These are phyloP conservation scores for Carcinoscorpius rotundicauda DNA, from an alignment of 1,140 invertebrate genomes.

Conservation along the genomic window DNA sequence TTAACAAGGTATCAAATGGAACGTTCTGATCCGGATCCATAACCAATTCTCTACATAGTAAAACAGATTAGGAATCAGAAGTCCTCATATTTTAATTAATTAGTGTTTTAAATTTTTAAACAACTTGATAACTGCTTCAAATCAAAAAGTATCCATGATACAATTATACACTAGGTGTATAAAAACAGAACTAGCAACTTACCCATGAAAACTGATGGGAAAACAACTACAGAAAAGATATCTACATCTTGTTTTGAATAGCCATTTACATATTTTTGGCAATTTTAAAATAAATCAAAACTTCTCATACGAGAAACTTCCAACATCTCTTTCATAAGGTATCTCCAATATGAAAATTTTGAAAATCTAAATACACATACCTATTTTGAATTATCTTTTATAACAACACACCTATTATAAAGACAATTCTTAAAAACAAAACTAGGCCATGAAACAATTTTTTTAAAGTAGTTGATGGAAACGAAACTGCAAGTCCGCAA, in stretches of 20 bases:
- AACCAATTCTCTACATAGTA: conserved; percentile 24
- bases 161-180: neutral
- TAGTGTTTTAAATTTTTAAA: neutral
- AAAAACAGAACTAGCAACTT: neutral
- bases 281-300: too few species aligned
- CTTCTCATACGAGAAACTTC: too few species aligned
- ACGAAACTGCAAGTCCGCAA: too few species aligned
- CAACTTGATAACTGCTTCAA: neutral
- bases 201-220: neutral
- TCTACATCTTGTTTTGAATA: neutral
- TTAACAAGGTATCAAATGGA: conserved; percentile 37
- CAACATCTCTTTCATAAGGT: too few species aligned
- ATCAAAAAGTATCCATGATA: neutral
- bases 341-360: too few species aligned
- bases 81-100: neutral
- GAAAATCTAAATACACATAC: too few species aligned
- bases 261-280: too few species aligned
- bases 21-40: conserved; percentile 27
- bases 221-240: neutral
- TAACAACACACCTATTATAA: too few species aligned
- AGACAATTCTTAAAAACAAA: too few species aligned
- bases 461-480: too few species aligned
- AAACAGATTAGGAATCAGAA: neutral
- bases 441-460: too few species aligned
- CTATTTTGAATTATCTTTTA: too few species aligned